Evolutionary conservation across 1,140 invertebrate species (phyloP), one percentile per base, ranked within the genome.

Genomic region (Harlomillsia oculata): DNA sequence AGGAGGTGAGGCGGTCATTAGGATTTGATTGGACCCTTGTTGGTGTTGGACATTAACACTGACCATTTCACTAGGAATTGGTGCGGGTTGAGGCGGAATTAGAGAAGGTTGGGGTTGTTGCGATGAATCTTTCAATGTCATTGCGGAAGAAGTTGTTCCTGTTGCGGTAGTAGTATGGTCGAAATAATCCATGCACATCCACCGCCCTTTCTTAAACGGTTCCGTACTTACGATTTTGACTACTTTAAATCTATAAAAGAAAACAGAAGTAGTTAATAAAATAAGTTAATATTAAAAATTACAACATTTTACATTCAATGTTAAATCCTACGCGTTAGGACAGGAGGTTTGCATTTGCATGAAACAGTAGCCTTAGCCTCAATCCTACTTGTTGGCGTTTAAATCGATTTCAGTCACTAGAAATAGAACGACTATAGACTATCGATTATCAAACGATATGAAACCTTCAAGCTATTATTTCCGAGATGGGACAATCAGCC

Each of bases 221-320:
- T 96, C 90, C 21, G 88, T 87, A 69, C 87, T 93, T 72, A 92
- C 89, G 58, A 96, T 91, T 78, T 95, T 96, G 21, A 97, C 91
- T 63, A 96, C 90, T 77, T 92, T 92, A 72, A 97, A 97, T 59
- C 90, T 65, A 50, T 32, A 51, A 30, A 56, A 20, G 23, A 5
- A 13, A 41, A 20, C 26, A 9, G 11, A 3, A 44, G 30, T 5
- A 30, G 16, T 43, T 34, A 43, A 44, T 43, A 21, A 30, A 4
- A 29, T 23, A 43, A 11, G 21, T 45, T 52, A 25, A 52, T 52
- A 39, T 52, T 6, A 45, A 23, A 41, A 37, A 37, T 25, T 37
- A 25, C 18, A 5, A 18, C 45, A 5, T 13, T 21, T 44, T 32
- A n/a, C 46, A n/a, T n/a, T n/a, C n/a, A n/a, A n/a, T n/a, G n/a